A percentile compares a stretch with the other conserved stretches of the same genome.
These are phyloP conservation scores for Caenorhabditis sp. DNA, from an alignment of 2,888 invertebrate genomes.

Conservation along the genomic window DNA sequence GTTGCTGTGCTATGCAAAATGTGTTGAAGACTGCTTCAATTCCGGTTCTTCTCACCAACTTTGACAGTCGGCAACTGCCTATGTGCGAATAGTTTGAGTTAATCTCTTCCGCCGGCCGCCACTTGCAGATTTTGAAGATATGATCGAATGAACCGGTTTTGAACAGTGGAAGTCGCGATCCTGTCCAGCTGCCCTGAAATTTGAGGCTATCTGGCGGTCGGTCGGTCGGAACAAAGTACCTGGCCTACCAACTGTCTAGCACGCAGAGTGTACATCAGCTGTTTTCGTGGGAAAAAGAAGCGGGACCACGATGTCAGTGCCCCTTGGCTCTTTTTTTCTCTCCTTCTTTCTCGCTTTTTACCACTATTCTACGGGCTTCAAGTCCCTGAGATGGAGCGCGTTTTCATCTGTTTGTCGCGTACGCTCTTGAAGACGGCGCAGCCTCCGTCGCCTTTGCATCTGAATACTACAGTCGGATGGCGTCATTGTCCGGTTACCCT, in stretches of 20 bases:
- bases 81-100: neutral
- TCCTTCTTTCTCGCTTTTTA: slow-evolving; percentile 19
- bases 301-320: slow-evolving; percentile 46
- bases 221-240: too few species aligned
- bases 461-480: too few species aligned
- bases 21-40: neutral
- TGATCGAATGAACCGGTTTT: slow-evolving; percentile 41
- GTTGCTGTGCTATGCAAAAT: neutral
- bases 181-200: slow-evolving; percentile 21
- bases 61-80: neutral
- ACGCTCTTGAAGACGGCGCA: slow-evolving; percentile 18
- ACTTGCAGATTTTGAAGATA: neutral
- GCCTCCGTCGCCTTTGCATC: too few species aligned
- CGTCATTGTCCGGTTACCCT: too few species aligned
- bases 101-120: neutral
- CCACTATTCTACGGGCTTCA: slow-evolving; percentile 11
- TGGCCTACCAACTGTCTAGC: slow-evolving; percentile 40
- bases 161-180: slow-evolving; percentile 8
- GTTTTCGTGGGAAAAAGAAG: slow-evolving; percentile 30
- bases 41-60: neutral
- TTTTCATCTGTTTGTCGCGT: slow-evolving; percentile 9
- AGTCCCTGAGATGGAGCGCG: slow-evolving; percentile 36
- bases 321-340: slow-evolving; percentile 22
- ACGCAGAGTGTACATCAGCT: slow-evolving; percentile 45
- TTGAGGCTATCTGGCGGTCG: slow-evolving; percentile 24